Conservation (phyloP, 2,797 vertebrate genomes). For the Myripristis murdjan region DNA sequence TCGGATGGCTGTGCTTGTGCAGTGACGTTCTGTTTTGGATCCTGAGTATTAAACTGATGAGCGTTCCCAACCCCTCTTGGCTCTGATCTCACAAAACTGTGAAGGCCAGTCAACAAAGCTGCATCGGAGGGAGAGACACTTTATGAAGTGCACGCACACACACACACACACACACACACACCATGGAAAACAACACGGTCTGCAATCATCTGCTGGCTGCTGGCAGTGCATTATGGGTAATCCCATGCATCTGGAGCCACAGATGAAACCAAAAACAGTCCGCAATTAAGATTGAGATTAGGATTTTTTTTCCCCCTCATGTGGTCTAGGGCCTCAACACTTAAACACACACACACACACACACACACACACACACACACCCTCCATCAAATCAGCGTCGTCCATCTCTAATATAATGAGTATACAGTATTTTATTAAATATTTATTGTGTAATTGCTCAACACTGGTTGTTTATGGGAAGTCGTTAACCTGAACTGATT, state of each 20-base stretch:
- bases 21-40: too few species aligned
- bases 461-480: too few species aligned
- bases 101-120: constrained; percentile 35
- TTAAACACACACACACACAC: constrained; percentile 7
- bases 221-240: constrained; percentile 61
- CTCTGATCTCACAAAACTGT: constrained; percentile 22
- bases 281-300: constrained; percentile 36
- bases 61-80: too few species aligned
- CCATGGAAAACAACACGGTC: not conserved
- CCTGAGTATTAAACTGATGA: too few species aligned
- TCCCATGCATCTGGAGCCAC: constrained; percentile 48
- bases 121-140: constrained; percentile 9
- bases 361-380: constrained; percentile 19
- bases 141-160: constrained; percentile 1
- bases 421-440: too few species aligned
- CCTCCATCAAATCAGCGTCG: constrained; percentile 5
- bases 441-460: too few species aligned
- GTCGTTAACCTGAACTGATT: too few species aligned
- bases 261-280: constrained; percentile 50
- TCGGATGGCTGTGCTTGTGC: too few species aligned
- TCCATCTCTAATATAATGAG: too few species aligned
- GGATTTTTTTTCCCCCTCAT: constrained; percentile 5
- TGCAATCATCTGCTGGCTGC: constrained; percentile 19
- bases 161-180: constrained; percentile 2
- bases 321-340: constrained; percentile 25